Base-by-base conservation (phyloP, 2,888 invertebrate species). In the Corythucha ciliata region DNA sequence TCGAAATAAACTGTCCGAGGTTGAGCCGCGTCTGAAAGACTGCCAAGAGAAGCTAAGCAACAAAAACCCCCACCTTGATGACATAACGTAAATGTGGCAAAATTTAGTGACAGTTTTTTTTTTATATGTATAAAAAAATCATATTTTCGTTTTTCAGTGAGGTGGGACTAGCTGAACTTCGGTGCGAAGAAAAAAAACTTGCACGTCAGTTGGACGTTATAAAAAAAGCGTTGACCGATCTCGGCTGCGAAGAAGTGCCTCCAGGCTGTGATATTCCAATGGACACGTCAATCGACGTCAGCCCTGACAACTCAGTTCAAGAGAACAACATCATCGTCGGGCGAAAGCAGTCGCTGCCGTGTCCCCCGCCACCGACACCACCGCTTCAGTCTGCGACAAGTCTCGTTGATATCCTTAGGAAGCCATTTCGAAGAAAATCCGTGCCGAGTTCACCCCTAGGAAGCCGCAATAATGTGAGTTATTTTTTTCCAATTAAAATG, bases 241-340 rank as follows among this genome's bases (percentile, higher is more conserved):
- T 89, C 24, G 88, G 89, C 50, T 88, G 88, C 66, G 88, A 89
- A 68, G 88, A 89, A 70, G 76, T 85, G 53, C 89, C 89, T 14
- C 81, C 85, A 6, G 89, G 86, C 45, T 87, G 86, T 66, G 88
- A 88, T 69, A 72, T 87, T 7, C 81, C 71, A 63, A 79, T 80
- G 57, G 81, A 78, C 56, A 74, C 48, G 20, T 54, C 48, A 20
- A 36, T 53, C 25, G 56, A 53, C 34, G 39, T 45, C 10, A 45
- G 46, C 39, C 53, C 51, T 41, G 52, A 56, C n/a, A 55, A 52
- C 37, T 16, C 16, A 12, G 14, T 8, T 12, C 14, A 7, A 36
- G 14, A 10, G 16, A 16, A 36, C 37, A 8, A 7, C 37, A 29
- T 10, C 29, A 14, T 36, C 18, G 6, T 36, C 20, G 14, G 36